Evolutionary conservation across 1,140 invertebrate genomes (phyloP).

Genomic region (Babylonia areolata): DNA sequence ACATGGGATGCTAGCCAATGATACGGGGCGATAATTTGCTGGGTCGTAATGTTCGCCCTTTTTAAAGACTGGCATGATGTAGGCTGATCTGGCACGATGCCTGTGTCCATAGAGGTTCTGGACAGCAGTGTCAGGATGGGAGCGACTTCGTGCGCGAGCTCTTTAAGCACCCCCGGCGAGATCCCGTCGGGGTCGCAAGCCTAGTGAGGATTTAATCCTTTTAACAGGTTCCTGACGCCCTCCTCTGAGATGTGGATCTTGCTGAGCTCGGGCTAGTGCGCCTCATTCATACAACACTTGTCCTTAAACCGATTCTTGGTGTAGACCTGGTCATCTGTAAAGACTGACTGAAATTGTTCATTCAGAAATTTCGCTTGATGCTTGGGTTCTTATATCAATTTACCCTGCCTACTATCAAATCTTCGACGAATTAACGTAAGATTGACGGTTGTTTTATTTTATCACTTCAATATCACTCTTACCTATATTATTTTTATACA

Average conservation of each 20-base stretch:
- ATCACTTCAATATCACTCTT: too few species aligned
- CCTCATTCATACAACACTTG: not conserved
- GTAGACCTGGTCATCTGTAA: conserved; percentile 29
- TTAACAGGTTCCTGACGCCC: conserved; percentile 29
- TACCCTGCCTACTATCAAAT: too few species aligned
- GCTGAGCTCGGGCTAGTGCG: not conserved
- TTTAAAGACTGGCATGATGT: not conserved
- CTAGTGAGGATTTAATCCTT: conserved; percentile 29
- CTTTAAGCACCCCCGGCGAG: conserved; percentile 28
- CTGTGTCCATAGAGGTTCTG: conserved; percentile 37
- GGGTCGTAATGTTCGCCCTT: conserved; percentile 39
- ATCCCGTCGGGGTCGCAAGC: conserved; percentile 44
- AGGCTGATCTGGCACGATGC: conserved; percentile 38
- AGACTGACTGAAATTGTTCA: conserved; percentile 26
- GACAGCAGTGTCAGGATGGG: conserved; percentile 35
- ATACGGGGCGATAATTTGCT: conserved; percentile 44
- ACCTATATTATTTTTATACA: too few species aligned
- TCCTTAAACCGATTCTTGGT: not conserved
- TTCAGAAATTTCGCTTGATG: conserved; percentile 14
- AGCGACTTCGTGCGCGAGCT: conserved; percentile 35
- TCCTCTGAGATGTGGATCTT: conserved; percentile 36
- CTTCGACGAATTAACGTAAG: too few species aligned
- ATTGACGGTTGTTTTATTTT: too few species aligned
- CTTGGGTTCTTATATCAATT: conserved; percentile 11
- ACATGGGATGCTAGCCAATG: conserved; percentile 39